Evolutionary conservation across 2,888 invertebrate species (phyloP), one percentile per base, ranked within the genome.

Genomic region (Agrochola litura): DNA sequence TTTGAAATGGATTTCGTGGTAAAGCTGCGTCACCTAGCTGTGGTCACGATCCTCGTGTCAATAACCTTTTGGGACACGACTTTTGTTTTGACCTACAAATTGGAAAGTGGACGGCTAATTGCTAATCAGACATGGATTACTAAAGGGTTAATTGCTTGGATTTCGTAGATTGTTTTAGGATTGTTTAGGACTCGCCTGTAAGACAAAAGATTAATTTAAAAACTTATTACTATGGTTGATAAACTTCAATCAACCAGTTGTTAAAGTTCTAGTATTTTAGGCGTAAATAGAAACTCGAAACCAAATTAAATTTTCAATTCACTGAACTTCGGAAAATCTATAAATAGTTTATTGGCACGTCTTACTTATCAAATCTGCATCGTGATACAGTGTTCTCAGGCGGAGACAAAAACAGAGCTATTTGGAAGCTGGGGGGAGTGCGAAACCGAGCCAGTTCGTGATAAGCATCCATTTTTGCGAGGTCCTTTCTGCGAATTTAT

Each of bases 391-490:
- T 65, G 54, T 73, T 63, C 71, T 58, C 49, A 60, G 73, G 41
- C 76, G 63, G 73, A 89, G 90, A 91, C 91, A 92, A 92, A 92
- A 92, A 90, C 91, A 88, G 86, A 86, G 89, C 92, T 89, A 92
- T 91, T 91, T 91, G 90, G 81, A 84, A 71, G 66, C 67, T 41
- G 67, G 46, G 37, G 43, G 37, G 85, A 52, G 71, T 72, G 73
- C 72, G 72, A 75, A 79, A 88, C 90, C 90, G 88, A 89, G 83
- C 82, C 82, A 80, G 90, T 89, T 90, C 91, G 92, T 92, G 92
- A 92, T 92, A 93, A 92, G 92, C 92, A 91, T 92, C 91, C 92
- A 90, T 92, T 92, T 92, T 90, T 81, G 87, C 84, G 86, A 87
- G 82, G 84, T 89, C 89, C 89, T 88, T 87, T 86, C 87, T 84